Conservation (phyloP, 2,797 vertebrate species). For the Acanthiza pusilla region DNA sequence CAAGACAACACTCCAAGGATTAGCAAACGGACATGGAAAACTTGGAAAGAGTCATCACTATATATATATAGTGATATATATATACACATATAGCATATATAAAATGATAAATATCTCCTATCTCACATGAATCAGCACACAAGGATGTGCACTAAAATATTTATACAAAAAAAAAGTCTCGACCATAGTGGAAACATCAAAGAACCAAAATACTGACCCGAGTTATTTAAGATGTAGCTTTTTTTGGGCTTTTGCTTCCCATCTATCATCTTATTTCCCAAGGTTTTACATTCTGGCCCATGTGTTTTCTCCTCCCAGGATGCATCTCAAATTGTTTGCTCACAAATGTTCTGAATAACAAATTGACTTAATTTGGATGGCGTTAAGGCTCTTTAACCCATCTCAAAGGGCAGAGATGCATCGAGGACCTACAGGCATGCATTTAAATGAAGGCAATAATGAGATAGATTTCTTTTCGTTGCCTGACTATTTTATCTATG, state of each 20-base stretch:
- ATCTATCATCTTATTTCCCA: slow-evolving; percentile 18
- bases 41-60: background rate
- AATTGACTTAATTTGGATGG: slow-evolving; percentile 35
- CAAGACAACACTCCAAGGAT: background rate
- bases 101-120: background rate
- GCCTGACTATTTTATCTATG: slow-evolving; percentile 35
- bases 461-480: slow-evolving; percentile 14
- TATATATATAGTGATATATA: too few species aligned
- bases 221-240: background rate
- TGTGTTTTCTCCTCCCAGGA: background rate
- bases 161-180: background rate
- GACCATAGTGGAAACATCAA: background rate
- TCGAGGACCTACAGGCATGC: background rate
- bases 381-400: background rate
- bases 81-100: background rate
- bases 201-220: background rate
- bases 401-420: background rate
- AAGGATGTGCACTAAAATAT: background rate
- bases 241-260: background rate
- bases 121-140: background rate
- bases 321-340: slow-evolving; percentile 34
- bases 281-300: background rate
- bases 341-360: background rate
- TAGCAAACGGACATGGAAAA: background rate
- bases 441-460: slow-evolving; percentile 6